Base-by-base conservation (phyloP, 2,888 invertebrate genomes). In the Eupithecia centaureata region DNA sequence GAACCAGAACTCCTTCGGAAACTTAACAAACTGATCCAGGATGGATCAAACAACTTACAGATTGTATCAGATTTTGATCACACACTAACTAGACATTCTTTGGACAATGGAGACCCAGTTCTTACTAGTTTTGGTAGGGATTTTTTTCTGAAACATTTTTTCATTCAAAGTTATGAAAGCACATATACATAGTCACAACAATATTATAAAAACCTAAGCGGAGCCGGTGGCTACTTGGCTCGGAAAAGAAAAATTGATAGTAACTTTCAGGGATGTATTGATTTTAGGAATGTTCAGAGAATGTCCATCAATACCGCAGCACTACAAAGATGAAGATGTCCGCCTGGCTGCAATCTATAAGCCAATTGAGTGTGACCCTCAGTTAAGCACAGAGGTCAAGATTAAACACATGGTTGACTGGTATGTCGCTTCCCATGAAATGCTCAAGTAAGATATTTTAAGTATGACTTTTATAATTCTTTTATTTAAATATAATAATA, bases 11-110 rank as follows among this genome's bases (percentile, higher is more conserved):
- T 93, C 28, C 67, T 92, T 57, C 70, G 79, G 47, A 93, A 94
- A 80, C 76, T 93, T 66, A 92, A 92, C 77, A 89, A 84, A 76
- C 79, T 94, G 25, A 86, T 92, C 32, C 72, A 82, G 54, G 91
- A 86, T 75, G 93, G 93, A 0, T 83, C 94, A 28, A 89, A 92
- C n/a, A 95, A 95, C 73, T 87, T 97, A 69, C 95, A 98, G 94
- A 93, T 98, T 33, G 96, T 98, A 0, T 96, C 97, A 0, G 98
- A 98, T 87, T 98, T 98, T 86, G 98, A 98, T 86, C 95, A 95
- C 78, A 98, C 98, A 1, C 90, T 98, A 59, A 97, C 98, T 0
- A 96, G 96, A 78, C 96, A 97, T 77, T 95, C 95, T 64, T 93
- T 96, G 74, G 94, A 96, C 71, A 94, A 95, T 87, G 98, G 97